These are phyloP conservation scores for Caenorhabditis drosophilae DNA, from an alignment of 2,888 invertebrate species.

Conservation along the genomic window DNA sequence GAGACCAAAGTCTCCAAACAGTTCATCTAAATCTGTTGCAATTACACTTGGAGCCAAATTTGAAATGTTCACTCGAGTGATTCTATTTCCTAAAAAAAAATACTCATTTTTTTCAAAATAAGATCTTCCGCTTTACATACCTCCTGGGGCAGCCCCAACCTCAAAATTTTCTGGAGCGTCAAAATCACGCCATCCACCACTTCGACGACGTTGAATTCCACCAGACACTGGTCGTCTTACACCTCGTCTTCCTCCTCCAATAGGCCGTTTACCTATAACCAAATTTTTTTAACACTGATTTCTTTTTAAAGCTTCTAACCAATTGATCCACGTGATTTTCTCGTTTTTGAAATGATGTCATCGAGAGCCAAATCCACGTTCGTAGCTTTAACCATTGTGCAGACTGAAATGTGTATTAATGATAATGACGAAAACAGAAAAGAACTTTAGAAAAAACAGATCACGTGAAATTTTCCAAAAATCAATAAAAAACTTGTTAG, in stretches of 20 bases:
- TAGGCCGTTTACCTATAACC: slow-evolving; percentile 13
- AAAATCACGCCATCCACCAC: slow-evolving; percentile 29
- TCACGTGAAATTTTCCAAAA: not conserved
- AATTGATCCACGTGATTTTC: slow-evolving; percentile 25
- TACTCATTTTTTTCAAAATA: not conserved
- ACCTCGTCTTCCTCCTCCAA: slow-evolving; percentile 18
- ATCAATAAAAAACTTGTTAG: slow-evolving; percentile 1
- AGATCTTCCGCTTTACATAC: not conserved
- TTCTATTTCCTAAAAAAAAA: slow-evolving; percentile 23
- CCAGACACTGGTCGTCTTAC: not conserved
- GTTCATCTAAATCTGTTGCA: slow-evolving; percentile 50
- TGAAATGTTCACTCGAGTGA: slow-evolving; percentile 41
- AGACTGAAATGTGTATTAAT: not conserved
- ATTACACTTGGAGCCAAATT: slow-evolving; percentile 46
- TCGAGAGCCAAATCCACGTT: slow-evolving; percentile 48
- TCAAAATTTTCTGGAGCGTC: slow-evolving; percentile 8
- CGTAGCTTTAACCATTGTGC: slow-evolving; percentile 30
- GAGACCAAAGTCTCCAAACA: slow-evolving; percentile 40
- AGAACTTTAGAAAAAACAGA: not conserved
- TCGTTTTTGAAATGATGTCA: slow-evolving; percentile 42
- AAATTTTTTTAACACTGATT: no score
- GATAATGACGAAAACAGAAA: no score
- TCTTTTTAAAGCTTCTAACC: slow-evolving; percentile 12
- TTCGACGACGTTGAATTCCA: not conserved
- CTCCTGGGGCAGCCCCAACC: not conserved